Percentiles rank a stretch among this genome's conserved stretches.
These are phyloP conservation scores for Limosa lapponica DNA, from an alignment of 2,797 vertebrate species.

Conservation along the genomic window DNA sequence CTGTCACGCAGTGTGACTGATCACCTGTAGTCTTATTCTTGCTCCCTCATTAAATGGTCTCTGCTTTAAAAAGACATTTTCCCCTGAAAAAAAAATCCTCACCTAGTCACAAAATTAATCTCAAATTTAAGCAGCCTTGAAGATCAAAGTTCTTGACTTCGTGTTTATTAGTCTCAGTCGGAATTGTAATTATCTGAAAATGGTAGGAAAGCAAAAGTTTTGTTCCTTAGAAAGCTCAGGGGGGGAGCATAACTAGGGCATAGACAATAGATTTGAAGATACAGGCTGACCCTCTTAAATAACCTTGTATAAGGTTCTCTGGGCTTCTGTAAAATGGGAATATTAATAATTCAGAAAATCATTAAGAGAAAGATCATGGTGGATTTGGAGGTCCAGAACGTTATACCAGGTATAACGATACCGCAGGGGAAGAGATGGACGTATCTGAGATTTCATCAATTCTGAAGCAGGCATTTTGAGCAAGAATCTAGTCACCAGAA, in stretches of 20 bases:
- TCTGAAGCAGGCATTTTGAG: neutral
- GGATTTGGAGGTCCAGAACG: neutral
- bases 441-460: neutral
- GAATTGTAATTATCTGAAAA: neutral
- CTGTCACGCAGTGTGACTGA: constrained; percentile 36
- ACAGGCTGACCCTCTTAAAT: neutral
- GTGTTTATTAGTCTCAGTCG: neutral
- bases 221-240: neutral
- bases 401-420: neutral
- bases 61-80: neutral
- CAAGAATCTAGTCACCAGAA: neutral
- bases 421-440: neutral
- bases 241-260: neutral
- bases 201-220: neutral
- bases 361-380: neutral
- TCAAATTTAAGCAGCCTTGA: neutral
- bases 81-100: neutral
- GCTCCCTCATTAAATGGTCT: constrained; percentile 12
- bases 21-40: constrained; percentile 15
- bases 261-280: neutral
- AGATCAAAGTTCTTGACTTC: neutral
- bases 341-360: constrained; percentile 37
- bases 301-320: neutral
- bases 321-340: neutral
- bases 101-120: constrained; percentile 17